Base-by-base conservation (phyloP, 1,140 invertebrate species). In the Tenebrio molitor region DNA sequence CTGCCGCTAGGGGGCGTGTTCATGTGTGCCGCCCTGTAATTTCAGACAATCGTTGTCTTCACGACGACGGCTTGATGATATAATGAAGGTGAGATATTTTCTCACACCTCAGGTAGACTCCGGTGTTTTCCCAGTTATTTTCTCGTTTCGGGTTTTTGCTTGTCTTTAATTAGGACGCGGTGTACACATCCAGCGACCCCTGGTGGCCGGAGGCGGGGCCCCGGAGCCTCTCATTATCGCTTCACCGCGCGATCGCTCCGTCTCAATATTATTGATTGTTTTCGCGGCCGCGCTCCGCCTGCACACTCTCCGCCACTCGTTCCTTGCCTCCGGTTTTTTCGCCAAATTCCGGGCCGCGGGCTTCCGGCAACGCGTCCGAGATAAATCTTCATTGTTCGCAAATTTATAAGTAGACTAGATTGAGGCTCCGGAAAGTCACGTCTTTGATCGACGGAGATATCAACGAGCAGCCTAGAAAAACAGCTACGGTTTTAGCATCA, bases 1-100 rank as follows among this genome's bases (percentile, higher is more conserved):
- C 71, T 73, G 69, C 65, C 71, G 75, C 74, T 69, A 64, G 69
- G 65, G 74, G 79, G 79, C 77, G 78, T 77, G 46, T 44, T 71
- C 65, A 44, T 69, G 66, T 70, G 67, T 68, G 77, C 81, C 81
- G 81, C 80, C 78, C 79, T 82, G 78, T 82, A 81, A 82, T 82
- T 82, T 81, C 63, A 78, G 76, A 78, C 80, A 82, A 82, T 82
- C 81, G 80, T 76, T 82, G 81, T 80, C 81, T 82, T 82, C 81
- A 78, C 74, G 79, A 81, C 74, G 78, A 79, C 76, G 79, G 76
- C 76, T 79, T 81, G 81, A 82, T 81, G 81, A 81, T 82, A 81
- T 82, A 81, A 82, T 82, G 81, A 82, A 80, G 74, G 76, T 76
- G 74, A 76, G 71, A 70, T 79, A 81, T 81, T 81, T 82, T 82